A percentile compares a stretch with the other conserved stretches of the same genome.
Conservation (phyloP, 2,888 invertebrate genomes). For the Thymelicus lineola region DNA sequence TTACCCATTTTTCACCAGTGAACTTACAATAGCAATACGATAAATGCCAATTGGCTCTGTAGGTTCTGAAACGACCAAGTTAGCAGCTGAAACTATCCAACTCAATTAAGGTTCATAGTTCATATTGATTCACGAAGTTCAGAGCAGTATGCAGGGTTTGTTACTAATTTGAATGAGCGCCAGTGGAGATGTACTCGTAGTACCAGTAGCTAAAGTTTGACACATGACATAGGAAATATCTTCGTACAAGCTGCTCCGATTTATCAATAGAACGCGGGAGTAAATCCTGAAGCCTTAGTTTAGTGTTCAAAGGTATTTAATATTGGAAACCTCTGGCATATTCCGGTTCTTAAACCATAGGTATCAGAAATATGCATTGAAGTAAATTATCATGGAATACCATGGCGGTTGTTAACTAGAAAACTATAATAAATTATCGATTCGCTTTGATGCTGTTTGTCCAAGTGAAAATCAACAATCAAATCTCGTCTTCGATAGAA, state of each 20-base stretch:
- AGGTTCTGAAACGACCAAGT: neutral
- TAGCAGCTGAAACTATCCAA: constrained; percentile 7
- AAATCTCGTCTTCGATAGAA: too few relatives aligned
- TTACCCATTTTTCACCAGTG: neutral
- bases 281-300: too few relatives aligned
- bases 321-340: too few relatives aligned
- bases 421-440: too few relatives aligned
- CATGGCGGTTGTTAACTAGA: too few relatives aligned
- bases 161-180: constrained; percentile 1
- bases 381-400: too few relatives aligned
- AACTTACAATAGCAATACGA: neutral
- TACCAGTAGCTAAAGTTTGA: neutral
- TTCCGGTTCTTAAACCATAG: too few relatives aligned
- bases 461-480: too few relatives aligned
- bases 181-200: neutral
- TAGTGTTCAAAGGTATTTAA: too few relatives aligned
- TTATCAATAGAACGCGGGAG: too few relatives aligned
- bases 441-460: too few relatives aligned
- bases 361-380: too few relatives aligned
- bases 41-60: neutral
- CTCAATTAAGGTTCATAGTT: constrained; percentile 7
- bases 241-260: neutral
- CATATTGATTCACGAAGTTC: constrained; percentile 5
- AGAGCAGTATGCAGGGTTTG: neutral
- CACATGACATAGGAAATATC: neutral